These are phyloP conservation scores for Platalea minor DNA, from an alignment of 2,797 vertebrate genomes.

Conservation along the genomic window DNA sequence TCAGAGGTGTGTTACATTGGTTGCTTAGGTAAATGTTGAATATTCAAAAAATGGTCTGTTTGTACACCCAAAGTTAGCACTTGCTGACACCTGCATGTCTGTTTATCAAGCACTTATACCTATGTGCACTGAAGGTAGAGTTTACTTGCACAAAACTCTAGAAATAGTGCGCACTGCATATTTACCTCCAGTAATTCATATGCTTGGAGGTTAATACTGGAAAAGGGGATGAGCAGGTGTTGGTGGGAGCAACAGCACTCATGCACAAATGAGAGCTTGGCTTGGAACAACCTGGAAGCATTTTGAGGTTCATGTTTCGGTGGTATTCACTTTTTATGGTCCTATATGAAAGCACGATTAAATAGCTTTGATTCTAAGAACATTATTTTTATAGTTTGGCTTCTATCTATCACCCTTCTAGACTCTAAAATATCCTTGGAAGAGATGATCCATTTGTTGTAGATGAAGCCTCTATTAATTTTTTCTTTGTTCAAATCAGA, in stretches of 20 bases:
- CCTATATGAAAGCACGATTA: neutral
- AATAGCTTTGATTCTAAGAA: neutral
- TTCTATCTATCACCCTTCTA: neutral
- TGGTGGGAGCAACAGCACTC: neutral
- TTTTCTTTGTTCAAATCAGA: neutral
- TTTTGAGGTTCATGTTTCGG: neutral
- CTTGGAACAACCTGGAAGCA: neutral
- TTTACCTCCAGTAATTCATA: neutral
- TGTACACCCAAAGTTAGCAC: neutral
- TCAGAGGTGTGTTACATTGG: neutral
- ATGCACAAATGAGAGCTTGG: neutral
- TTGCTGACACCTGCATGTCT: neutral
- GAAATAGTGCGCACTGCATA: neutral
- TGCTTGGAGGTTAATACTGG: neutral
- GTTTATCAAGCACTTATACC: neutral
- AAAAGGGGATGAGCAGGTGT: neutral
- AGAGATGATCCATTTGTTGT: neutral
- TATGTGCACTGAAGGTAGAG: neutral
- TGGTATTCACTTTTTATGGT: neutral
- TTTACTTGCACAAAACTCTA: neutral
- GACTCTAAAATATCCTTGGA: neutral
- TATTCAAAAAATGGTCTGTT: neutral
- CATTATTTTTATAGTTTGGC: neutral
- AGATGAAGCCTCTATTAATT: neutral
- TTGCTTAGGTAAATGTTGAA: neutral